Conservation (phyloP, 2,797 vertebrate species). For the Taeniopygia guttata region DNA sequence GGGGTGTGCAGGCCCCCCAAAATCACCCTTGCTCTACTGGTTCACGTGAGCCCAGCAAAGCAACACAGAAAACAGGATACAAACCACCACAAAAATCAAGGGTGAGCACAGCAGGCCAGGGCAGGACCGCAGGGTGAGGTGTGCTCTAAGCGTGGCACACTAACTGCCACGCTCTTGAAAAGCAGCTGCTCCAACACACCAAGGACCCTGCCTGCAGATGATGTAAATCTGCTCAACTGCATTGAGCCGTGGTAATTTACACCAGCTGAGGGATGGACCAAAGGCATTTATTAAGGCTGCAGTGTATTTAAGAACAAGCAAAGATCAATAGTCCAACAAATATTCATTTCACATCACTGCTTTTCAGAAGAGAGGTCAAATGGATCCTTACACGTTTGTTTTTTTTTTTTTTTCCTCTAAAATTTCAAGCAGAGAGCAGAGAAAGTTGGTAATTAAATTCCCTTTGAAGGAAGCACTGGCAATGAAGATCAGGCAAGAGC, state of each 20-base stretch:
- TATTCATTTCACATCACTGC: slow-evolving; percentile 41
- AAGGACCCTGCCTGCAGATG: neutral
- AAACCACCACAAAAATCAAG: neutral
- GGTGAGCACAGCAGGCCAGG: neutral
- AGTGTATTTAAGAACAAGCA: slow-evolving; percentile 56
- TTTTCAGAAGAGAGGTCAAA: slow-evolving; percentile 46
- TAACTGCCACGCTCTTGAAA: neutral
- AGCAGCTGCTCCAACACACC: neutral
- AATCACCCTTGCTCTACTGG: neutral
- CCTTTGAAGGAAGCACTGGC: neutral
- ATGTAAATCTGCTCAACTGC: slow-evolving; percentile 50
- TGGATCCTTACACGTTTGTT: neutral
- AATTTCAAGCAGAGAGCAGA: slow-evolving; percentile 16
- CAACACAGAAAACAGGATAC: neutral
- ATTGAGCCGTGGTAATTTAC: slow-evolving; percentile 37
- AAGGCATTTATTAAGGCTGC: slow-evolving; percentile 47
- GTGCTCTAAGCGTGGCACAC: neutral
- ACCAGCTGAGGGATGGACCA: slow-evolving; percentile 34
- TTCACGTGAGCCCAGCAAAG: neutral
- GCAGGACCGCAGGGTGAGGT: rapidly evolving
- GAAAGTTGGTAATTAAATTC: slow-evolving; percentile 3
- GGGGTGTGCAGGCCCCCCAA: neutral
- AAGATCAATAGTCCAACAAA: slow-evolving; percentile 59
- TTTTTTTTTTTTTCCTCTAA: neutral
- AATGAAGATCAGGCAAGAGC: neutral